Conservation (phyloP, 2,888 invertebrate species). For the Brenthis daphne region DNA sequence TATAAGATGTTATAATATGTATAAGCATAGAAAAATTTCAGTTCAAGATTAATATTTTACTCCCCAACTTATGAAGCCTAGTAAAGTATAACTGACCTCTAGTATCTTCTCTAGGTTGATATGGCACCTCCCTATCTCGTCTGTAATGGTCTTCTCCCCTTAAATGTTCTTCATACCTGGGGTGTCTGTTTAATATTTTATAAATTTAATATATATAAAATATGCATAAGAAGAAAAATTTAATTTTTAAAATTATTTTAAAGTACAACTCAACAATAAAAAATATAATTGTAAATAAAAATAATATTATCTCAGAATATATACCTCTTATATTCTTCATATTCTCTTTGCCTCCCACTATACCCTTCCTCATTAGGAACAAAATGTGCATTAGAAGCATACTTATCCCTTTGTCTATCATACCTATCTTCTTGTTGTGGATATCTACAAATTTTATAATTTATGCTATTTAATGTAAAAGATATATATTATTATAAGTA, state of each 20-base stretch:
- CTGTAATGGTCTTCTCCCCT: conserved; percentile 56
- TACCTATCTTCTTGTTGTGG: conserved; percentile 57
- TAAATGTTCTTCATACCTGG: conserved; percentile 55
- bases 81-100: conserved; percentile 52
- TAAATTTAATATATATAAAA: too few relatives aligned
- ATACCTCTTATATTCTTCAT: conserved; percentile 68
- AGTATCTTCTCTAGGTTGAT: conserved; percentile 58
- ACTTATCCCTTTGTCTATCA: conserved; percentile 61
- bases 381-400: conserved; percentile 52
- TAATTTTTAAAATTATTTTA: too few relatives aligned
- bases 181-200: conserved; percentile 48
- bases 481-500: neutral
- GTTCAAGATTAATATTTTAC: neutral
- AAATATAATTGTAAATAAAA: neutral
- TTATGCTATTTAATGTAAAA: neutral
- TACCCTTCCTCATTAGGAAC: conserved; percentile 52
- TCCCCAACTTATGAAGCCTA: neutral
- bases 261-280: neutral
- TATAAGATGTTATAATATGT: too few relatives aligned
- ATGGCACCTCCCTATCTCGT: conserved; percentile 59
- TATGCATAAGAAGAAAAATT: too few relatives aligned
- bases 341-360: conserved; percentile 56
- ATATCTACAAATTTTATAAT: conserved; percentile 55
- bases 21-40: neutral
- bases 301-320: neutral